Base-by-base conservation (phyloP, 2,888 invertebrate species). In the Dermolepida albohirtum region DNA sequence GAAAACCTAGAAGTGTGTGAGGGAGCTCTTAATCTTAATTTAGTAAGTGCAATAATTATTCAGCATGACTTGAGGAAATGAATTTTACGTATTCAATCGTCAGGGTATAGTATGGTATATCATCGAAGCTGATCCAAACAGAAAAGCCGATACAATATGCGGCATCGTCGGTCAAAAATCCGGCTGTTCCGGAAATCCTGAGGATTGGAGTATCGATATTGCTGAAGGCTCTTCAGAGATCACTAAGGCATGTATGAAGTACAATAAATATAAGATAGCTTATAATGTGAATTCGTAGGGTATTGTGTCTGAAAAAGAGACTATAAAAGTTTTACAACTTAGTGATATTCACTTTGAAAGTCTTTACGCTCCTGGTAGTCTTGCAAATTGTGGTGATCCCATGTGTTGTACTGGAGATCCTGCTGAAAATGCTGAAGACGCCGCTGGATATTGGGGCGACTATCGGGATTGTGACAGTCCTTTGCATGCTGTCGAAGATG, bases 281-380 rank as follows among this genome's bases (percentile, higher is more conserved):
- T 4, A 22, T 22, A 16, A 2, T 7, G 14, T 44, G 6, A 44
- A 41, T 43, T 55, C 29, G 11, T 17, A 66, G 66, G 66, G 55
- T 17, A 27, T 57, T 12, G 55, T 57, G 57, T 66, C 66, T 14
- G 66, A 43, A 1, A 39, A 59, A 64, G 70, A 72, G 63, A 72
- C 77, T 0, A 70, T 79, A 29, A 77, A 77, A 72, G 81, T 93
- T 11, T 85, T 91, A 0, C 90, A 94, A 39, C 77, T 94, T 39
- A 88, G 91, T 0, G 95, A 96, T 78, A 87, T 93, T 12, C 96
- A 96, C 78, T 88, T 91, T 66, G 96, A 96, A 81, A 90, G 90
- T 0, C 78, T 87, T 2, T 96, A 96, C 78, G 85, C 86, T 70
- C 85, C 87, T 0, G 88, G 87, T 39, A 87, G 91, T 0, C 88